Conservation (phyloP, 2,113 vertebrate species). For the Pteropus alecto region DNA sequence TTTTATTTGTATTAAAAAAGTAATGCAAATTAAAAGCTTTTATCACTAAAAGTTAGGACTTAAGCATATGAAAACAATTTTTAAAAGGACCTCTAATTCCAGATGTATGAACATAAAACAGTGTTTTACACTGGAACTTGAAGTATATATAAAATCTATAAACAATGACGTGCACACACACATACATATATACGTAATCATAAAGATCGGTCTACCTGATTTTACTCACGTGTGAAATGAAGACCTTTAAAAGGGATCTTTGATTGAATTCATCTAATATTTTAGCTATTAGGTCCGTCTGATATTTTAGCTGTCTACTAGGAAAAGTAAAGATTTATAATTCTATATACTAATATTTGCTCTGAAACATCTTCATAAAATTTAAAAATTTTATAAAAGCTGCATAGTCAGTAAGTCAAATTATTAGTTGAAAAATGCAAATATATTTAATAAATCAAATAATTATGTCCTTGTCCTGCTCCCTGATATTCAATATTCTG, state of each 20-base stretch:
- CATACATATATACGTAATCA: neutral
- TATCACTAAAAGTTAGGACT: neutral
- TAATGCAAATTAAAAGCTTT: neutral
- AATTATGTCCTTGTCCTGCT: neutral
- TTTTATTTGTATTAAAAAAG: neutral
- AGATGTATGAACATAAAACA: neutral
- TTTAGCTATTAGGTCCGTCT: neutral
- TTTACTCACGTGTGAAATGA: neutral
- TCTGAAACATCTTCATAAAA: neutral
- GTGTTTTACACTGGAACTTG: neutral
- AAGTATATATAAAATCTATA: neutral
- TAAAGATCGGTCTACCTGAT: neutral
- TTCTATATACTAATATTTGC: neutral
- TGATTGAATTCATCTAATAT: neutral
- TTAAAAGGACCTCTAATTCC: neutral
- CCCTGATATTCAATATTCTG: neutral
- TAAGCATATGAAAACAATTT: neutral
- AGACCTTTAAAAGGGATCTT: neutral
- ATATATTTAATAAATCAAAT: neutral
- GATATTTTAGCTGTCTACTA: neutral
- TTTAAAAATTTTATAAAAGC: conserved; percentile 16
- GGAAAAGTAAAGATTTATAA: neutral
- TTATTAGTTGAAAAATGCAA: conserved; percentile 14
- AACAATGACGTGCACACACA: neutral
- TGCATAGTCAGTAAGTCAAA: neutral